Evolutionary conservation across 2,888 invertebrate genomes (phyloP).

Genomic region (Brachypalpus laphriformis): DNA sequence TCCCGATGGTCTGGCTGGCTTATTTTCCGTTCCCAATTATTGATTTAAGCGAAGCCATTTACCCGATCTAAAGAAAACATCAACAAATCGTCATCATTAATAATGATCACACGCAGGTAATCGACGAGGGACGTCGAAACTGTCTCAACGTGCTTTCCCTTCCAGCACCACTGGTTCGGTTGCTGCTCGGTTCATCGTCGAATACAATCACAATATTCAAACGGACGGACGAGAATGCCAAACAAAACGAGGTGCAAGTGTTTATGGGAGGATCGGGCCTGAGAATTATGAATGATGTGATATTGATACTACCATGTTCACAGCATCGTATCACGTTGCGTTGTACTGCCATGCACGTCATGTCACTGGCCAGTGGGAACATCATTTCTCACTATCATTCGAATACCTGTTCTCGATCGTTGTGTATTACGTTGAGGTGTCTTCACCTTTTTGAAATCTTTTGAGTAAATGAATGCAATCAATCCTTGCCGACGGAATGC

Average conservation of each 20-base stretch:
- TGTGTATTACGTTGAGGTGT: slow-evolving; percentile 38
- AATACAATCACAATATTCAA: slow-evolving; percentile 4
- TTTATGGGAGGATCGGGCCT: slow-evolving; percentile 42
- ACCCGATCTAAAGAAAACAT: slow-evolving; percentile 81
- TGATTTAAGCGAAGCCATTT: slow-evolving; percentile 76
- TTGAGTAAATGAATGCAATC: slow-evolving; percentile 46
- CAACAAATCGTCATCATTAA: slow-evolving; percentile 83
- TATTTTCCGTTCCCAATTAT: slow-evolving; percentile 70
- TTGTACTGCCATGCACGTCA: slow-evolving; percentile 28
- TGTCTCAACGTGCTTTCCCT: slow-evolving; percentile 62
- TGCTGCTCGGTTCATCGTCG: no score
- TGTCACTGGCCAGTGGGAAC: slow-evolving; percentile 72
- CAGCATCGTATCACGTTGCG: slow-evolving; percentile 28
- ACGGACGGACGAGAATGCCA: slow-evolving; percentile 36
- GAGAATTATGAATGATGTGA: slow-evolving; percentile 68
- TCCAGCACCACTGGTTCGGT: neutral
- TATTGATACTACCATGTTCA: slow-evolving; percentile 56
- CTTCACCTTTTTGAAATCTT: slow-evolving; percentile 34
- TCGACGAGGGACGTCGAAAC: slow-evolving; percentile 62
- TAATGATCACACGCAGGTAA: slow-evolving; percentile 80
- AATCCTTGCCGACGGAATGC: slow-evolving; percentile 26
- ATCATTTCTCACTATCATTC: slow-evolving; percentile 82
- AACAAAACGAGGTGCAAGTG: slow-evolving; percentile 62
- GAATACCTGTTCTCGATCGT: slow-evolving; percentile 79
- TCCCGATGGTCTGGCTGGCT: slow-evolving; percentile 54